These are phyloP conservation scores for Pluvianellus socialis DNA, from an alignment of 2,113 vertebrate species.

Conservation along the genomic window DNA sequence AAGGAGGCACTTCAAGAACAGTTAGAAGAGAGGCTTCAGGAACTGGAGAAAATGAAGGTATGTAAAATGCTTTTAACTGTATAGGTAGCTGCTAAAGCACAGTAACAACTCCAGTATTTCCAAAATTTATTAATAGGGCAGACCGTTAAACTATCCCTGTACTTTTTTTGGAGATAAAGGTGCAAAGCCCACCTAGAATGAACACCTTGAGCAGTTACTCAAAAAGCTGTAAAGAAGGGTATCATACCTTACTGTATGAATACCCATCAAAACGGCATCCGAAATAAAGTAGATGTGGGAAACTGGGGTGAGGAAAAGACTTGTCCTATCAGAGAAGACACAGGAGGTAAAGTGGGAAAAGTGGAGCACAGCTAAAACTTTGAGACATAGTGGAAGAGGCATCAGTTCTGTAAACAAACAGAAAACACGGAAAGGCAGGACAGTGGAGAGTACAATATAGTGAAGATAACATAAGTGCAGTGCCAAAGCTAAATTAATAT, in stretches of 20 bases:
- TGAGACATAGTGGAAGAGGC: not conserved
- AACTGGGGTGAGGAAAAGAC: not conserved
- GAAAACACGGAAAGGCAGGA: not conserved
- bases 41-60: constrained; percentile 97
- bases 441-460: not conserved
- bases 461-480: not conserved
- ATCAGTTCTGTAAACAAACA: not conserved
- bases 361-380: not conserved
- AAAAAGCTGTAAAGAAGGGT: not conserved
- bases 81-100: not conserved
- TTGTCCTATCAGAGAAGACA: not conserved
- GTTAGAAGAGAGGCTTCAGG: constrained; percentile 91
- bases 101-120: not conserved
- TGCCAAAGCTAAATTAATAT: not conserved
- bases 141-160: not conserved
- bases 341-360: not conserved
- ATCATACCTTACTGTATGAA: not conserved
- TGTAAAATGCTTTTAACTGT: not conserved
- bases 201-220: not conserved
- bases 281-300: not conserved
- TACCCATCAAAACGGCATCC: not conserved
- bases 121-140: not conserved
- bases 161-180: not conserved
- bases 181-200: not conserved
- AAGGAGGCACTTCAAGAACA: constrained; percentile 94